A percentile compares a stretch with the other conserved stretches of the same genome.
Conservation (phyloP, 2,113 vertebrate genomes). For the Aplodontia rufa region DNA sequence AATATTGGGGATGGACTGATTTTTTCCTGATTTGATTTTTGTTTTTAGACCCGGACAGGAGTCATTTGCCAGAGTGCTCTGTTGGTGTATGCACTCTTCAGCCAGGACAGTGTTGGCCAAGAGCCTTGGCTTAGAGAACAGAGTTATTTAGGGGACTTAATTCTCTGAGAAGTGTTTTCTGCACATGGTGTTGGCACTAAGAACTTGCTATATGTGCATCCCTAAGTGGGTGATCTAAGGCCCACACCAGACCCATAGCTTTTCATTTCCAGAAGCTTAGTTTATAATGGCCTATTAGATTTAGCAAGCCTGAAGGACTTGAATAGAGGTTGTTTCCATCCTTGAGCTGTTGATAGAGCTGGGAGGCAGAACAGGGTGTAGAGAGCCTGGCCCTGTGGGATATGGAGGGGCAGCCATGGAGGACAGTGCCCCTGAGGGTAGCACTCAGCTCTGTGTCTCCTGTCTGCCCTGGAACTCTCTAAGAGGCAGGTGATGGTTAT, state of each 20-base stretch:
- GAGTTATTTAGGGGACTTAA: background rate
- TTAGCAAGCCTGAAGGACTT: background rate
- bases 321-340: background rate
- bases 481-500: background rate
- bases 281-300: background rate
- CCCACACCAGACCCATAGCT: background rate
- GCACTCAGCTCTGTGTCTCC: background rate
- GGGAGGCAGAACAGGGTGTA: too few species aligned
- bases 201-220: constrained; percentile 41
- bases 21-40: constrained; percentile 5
- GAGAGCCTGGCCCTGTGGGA: background rate
- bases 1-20: background rate
- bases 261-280: background rate
- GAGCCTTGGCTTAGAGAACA: background rate
- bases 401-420: background rate
- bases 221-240: constrained; percentile 39
- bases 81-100: background rate
- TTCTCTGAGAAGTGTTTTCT: background rate
- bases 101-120: constrained; percentile 13
- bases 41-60: background rate
- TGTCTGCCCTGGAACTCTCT: background rate
- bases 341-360: accelerated
- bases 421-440: accelerated
- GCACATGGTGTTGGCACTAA: background rate
- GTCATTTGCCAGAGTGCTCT: background rate